These are phyloP conservation scores for Cheirogaleus major DNA, from an alignment of 2,797 vertebrate genomes.

Conservation along the genomic window DNA sequence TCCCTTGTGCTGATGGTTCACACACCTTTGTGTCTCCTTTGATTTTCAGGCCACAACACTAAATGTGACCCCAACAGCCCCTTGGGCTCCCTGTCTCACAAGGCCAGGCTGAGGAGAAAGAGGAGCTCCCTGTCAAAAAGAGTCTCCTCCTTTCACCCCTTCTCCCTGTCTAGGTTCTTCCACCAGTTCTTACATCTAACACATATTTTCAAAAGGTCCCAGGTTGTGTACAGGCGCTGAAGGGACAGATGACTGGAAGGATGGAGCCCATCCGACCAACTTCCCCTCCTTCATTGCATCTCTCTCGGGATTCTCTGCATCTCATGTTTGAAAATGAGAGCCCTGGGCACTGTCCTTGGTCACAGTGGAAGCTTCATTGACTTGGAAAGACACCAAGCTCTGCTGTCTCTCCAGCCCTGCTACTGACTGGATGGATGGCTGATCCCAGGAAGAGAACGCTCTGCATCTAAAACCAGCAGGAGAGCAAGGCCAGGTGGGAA, in stretches of 20 bases:
- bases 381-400: neutral
- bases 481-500: no score
- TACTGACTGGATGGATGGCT: neutral
- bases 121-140: neutral
- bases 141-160: neutral
- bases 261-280: accelerated
- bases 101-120: neutral
- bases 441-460: neutral
- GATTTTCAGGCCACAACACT: constrained; percentile 80
- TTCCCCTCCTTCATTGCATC: neutral
- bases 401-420: neutral
- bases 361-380: no score
- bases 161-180: neutral
- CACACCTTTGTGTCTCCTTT: constrained; percentile 77
- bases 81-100: constrained; percentile 40
- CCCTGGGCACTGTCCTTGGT: neutral
- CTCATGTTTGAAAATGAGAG: neutral
- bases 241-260: neutral
- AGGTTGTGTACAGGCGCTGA: neutral
- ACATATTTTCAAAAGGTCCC: neutral
- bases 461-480: neutral
- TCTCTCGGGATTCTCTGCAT: neutral
- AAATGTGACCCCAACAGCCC: constrained; percentile 81
- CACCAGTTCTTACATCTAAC: neutral
- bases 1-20: constrained; percentile 78